Conservation (phyloP, 2,797 vertebrate species). For the Luscinia luscinia region DNA sequence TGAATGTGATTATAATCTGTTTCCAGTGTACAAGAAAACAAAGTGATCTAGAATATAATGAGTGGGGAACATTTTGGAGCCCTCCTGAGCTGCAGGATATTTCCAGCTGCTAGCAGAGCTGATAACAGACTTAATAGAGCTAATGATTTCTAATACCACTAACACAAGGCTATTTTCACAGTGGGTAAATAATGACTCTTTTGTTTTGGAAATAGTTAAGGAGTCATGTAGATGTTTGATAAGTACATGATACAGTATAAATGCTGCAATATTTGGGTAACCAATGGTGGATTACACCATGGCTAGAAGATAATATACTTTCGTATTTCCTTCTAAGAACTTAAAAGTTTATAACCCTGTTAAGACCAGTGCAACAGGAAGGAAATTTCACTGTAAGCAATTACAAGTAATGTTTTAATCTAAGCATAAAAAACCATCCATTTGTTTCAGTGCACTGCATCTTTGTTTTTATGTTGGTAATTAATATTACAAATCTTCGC, state of each 20-base stretch:
- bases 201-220: conserved; percentile 68
- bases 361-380: conserved; percentile 35
- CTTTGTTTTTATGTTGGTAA: conserved; percentile 43
- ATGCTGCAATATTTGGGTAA: conserved; percentile 52
- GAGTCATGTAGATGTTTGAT: conserved; percentile 52
- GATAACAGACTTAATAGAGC: conserved; percentile 71
- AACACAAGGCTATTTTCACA: conserved; percentile 67
- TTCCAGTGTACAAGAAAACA: conserved; percentile 46
- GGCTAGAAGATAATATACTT: conserved; percentile 28
- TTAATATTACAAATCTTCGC: conserved; percentile 46
- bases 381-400: conserved; percentile 56
- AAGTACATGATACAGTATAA: conserved; percentile 50
- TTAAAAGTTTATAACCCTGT: conserved; percentile 53
- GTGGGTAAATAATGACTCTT: conserved; percentile 72
- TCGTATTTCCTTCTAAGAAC: conserved; percentile 20
- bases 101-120: conserved; percentile 70
- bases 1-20: conserved; percentile 70
- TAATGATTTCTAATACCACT: conserved; percentile 74
- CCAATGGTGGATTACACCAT: conserved; percentile 31
- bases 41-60: conserved; percentile 60
- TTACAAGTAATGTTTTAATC: conserved; percentile 57
- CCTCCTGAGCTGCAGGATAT: conserved; percentile 60
- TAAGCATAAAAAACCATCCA: conserved; percentile 6
- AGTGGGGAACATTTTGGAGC: conserved; percentile 51
- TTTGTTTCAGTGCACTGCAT: conserved; percentile 31